Conservation (phyloP, 1,140 invertebrate genomes). For the Chionoecetes opilio region DNA sequence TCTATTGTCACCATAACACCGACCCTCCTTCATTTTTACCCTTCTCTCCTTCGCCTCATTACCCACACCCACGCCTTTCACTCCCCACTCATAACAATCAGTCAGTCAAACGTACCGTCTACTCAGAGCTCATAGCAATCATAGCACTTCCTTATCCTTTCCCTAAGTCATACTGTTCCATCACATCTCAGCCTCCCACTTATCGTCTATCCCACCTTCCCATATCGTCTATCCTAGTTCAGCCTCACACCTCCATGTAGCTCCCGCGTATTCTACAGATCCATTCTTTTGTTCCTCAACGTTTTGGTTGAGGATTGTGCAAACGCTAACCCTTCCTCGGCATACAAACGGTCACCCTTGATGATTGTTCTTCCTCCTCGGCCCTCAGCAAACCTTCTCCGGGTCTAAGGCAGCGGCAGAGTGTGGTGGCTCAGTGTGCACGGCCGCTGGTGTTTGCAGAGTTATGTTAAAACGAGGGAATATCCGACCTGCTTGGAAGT, state of each 20-base stretch:
- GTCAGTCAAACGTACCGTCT: not conserved
- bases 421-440: not conserved
- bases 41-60: not conserved
- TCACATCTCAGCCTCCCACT: not conserved
- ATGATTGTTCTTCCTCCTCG: not conserved
- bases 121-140: no score
- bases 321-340: conserved; percentile 12
- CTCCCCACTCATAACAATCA: not conserved
- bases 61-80: not conserved
- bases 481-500: not conserved
- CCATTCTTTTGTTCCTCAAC: not conserved
- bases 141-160: not conserved
- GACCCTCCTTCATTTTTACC: not conserved
- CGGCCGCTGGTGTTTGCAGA: not conserved
- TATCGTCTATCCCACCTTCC: not conserved
- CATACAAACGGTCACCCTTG: not conserved
- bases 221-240: not conserved
- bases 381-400: not conserved
- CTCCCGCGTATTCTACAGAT: not conserved
- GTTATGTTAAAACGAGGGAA: not conserved
- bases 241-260: not conserved
- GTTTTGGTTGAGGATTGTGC: conserved; percentile 3
- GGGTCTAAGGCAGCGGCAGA: not conserved
- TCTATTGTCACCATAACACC: not conserved
- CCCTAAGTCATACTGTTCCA: not conserved